Percentiles rank a stretch among this genome's conserved stretches.
Conservation (phyloP, 2,113 vertebrate species). For the Raja brachyura region DNA sequence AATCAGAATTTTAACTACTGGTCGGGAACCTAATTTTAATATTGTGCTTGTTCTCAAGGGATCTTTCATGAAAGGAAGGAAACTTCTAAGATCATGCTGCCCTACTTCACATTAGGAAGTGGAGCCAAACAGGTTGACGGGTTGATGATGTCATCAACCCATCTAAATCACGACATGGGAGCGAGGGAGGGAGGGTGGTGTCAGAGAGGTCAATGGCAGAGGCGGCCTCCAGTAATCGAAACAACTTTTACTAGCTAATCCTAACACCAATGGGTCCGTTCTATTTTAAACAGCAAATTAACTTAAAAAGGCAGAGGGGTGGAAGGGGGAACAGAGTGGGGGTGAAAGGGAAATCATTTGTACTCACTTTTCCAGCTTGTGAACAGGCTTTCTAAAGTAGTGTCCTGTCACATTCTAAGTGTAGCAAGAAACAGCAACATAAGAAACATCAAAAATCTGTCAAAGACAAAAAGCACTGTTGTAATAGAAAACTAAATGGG, state of each 20-base stretch:
- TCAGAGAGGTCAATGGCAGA: neutral
- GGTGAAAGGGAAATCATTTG: neutral
- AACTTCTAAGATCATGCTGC: neutral
- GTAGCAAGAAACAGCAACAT: conserved; percentile 15
- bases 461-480: conserved; percentile 23
- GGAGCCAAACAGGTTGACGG: neutral
- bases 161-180: neutral
- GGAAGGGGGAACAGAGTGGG: too few relatives aligned
- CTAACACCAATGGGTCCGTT: neutral
- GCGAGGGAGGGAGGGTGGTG: neutral
- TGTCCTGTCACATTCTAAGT: conserved; percentile 15
- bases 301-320: too few relatives aligned
- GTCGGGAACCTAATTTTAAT: neutral
- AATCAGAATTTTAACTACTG: neutral
- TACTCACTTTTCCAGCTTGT: conserved; percentile 34
- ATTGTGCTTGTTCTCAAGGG: neutral
- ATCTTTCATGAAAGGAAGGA: neutral
- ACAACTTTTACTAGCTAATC: neutral
- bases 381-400: conserved; percentile 6
- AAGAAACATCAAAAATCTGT: conserved; percentile 23
- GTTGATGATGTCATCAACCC: neutral
- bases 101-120: conserved; percentile 10
- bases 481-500: neutral
- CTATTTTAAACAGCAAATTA: conserved; percentile 15
- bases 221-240: neutral